A percentile compares a stretch with the other conserved stretches of the same genome.
phyloP scores from a whole-genome alignment of 2,888 invertebrate species.

The Dynastes hyllus region DNA sequence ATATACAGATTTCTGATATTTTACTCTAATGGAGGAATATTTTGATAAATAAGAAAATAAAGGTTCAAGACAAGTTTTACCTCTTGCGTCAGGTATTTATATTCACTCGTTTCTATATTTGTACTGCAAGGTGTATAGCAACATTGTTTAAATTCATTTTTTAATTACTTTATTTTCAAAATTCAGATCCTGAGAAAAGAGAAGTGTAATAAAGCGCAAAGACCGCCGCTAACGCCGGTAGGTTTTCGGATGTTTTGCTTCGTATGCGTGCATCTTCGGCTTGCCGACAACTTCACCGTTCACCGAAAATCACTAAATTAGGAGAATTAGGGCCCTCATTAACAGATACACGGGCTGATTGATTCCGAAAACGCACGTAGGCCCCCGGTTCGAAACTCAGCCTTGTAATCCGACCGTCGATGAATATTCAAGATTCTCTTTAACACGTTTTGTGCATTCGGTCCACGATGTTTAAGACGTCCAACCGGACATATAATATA shows the following conservation, averaged over 20 bases:
- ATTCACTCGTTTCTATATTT: too few relatives aligned
- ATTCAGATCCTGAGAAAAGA: constrained; percentile 7
- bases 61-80: too few relatives aligned
- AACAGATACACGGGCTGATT: constrained; percentile 68
- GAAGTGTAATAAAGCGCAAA: background rate
- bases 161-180: background rate
- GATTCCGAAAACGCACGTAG: constrained; percentile 58
- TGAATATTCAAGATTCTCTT: constrained; percentile 61
- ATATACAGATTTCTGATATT: too few relatives aligned
- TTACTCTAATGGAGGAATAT: too few relatives aligned
- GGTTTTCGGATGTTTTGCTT: constrained; percentile 28
- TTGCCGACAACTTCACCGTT: constrained; percentile 44
- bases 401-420: constrained; percentile 56
- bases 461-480: constrained; percentile 52
- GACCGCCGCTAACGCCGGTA: constrained; percentile 29
- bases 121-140: too few relatives aligned
- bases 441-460: constrained; percentile 62
- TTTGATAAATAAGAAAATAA: too few relatives aligned
- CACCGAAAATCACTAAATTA: constrained; percentile 66
- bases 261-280: constrained; percentile 44
- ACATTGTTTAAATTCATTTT: background rate
- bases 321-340: constrained; percentile 70
- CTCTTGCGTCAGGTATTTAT: too few relatives aligned
- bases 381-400: constrained; percentile 57
- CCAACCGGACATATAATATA: constrained; percentile 48